Evolutionary conservation across 2,797 vertebrate genomes (phyloP).

Genomic region (Enteromius anoplus): DNA sequence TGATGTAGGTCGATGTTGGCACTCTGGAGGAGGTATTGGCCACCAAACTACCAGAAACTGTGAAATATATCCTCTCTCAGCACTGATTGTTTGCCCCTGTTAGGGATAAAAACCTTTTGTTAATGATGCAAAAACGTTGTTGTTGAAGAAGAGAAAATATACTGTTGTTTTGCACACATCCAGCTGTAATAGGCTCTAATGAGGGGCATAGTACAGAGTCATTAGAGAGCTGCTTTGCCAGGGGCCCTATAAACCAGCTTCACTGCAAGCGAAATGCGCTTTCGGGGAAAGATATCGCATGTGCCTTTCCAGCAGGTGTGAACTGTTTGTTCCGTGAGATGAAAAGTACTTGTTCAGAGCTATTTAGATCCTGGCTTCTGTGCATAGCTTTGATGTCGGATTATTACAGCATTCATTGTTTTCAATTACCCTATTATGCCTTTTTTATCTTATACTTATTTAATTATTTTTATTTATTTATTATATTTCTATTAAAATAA

Average conservation of each 20-base stretch:
- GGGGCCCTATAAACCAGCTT: constrained; percentile 37
- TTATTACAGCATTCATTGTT: background rate
- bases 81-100: constrained; percentile 18
- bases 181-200: constrained; percentile 40
- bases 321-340: constrained; percentile 20
- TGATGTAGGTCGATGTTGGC: constrained; percentile 7
- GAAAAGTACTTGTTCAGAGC: constrained; percentile 7
- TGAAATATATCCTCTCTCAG: background rate
- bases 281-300: constrained; percentile 15
- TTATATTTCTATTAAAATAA: background rate
- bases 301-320: constrained; percentile 41
- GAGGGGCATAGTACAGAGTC: constrained; percentile 43
- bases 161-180: constrained; percentile 41
- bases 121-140: constrained; percentile 42
- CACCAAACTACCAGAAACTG: background rate
- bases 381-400: background rate
- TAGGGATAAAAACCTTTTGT: constrained; percentile 29
- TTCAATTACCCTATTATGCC: too few relatives aligned
- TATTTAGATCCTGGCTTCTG: constrained; percentile 10
- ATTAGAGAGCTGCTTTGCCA: constrained; percentile 43
- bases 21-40: background rate
- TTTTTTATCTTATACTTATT: background rate
- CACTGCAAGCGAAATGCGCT: constrained; percentile 5
- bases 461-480: background rate
- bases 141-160: constrained; percentile 33